Evolutionary conservation across 2,888 invertebrate genomes (phyloP).

Genomic region (Nymphalis polychloros): DNA sequence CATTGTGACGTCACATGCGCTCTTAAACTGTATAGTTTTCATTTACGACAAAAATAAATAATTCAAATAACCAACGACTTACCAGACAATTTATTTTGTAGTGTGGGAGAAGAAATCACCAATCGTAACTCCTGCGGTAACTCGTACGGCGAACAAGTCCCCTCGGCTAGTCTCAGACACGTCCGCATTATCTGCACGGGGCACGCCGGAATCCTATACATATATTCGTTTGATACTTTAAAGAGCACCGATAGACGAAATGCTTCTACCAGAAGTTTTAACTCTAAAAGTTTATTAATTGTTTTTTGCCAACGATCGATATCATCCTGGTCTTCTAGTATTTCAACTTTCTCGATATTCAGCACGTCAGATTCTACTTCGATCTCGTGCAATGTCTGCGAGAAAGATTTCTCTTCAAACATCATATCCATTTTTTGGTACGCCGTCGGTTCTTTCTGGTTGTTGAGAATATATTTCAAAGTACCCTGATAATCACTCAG

Average conservation of each 20-base stretch:
- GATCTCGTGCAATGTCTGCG: slow-evolving; percentile 65
- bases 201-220: slow-evolving; percentile 63
- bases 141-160: slow-evolving; percentile 82
- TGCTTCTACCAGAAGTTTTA: slow-evolving; percentile 82
- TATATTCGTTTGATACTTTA: slow-evolving; percentile 67
- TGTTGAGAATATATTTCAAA: slow-evolving; percentile 62
- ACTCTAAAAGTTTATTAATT: slow-evolving; percentile 79
- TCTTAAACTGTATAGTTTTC: too few species aligned
- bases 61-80: slow-evolving; percentile 39
- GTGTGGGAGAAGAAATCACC: slow-evolving; percentile 70
- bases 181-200: slow-evolving; percentile 83
- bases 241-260: slow-evolving; percentile 82
- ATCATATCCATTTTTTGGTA: slow-evolving; percentile 58
- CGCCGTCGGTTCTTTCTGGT: slow-evolving; percentile 61
- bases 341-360: slow-evolving; percentile 65
- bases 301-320: slow-evolving; percentile 72
- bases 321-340: slow-evolving; percentile 65
- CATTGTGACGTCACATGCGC: too few species aligned
- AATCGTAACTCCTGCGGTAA: slow-evolving; percentile 84
- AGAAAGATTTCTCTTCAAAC: slow-evolving; percentile 63
- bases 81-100: slow-evolving; percentile 68
- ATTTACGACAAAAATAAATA: too few species aligned
- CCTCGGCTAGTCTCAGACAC: slow-evolving; percentile 84
- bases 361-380: slow-evolving; percentile 73
- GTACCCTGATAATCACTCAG: slow-evolving; percentile 64